phyloP scores from a whole-genome alignment of 2,888 invertebrate genomes.

The Drosophila quinaria region DNA sequence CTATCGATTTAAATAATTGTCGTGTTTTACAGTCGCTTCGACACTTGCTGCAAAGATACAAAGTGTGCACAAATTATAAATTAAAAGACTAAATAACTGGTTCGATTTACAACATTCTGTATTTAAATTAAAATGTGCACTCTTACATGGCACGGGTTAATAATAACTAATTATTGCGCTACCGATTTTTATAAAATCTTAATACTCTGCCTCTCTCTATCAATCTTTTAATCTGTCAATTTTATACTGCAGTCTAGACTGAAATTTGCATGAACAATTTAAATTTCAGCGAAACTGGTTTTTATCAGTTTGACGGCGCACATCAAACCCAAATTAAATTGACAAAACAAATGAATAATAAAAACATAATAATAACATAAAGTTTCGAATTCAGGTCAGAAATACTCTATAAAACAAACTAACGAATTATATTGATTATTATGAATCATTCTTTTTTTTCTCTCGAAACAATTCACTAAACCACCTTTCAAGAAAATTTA shows the following conservation, averaged over 20 bases:
- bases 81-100: conserved; percentile 8
- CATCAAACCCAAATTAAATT: not conserved
- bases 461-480: not conserved
- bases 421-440: not conserved
- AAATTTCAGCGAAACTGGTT: conserved; percentile 36
- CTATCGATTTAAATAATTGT: not conserved
- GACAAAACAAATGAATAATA: not conserved
- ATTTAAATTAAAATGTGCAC: not conserved
- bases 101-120: conserved; percentile 5
- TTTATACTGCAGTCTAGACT: not conserved
- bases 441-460: not conserved
- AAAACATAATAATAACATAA: not conserved
- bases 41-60: not conserved
- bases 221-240: not conserved
- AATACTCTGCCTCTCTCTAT: conserved; percentile 8
- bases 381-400: too few species aligned
- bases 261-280: conserved; percentile 22
- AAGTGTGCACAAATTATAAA: conserved; percentile 1
- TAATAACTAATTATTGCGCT: conserved; percentile 6
- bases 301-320: conserved; percentile 23
- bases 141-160: conserved; percentile 1
- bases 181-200: conserved; percentile 13
- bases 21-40: conserved; percentile 6
- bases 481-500: not conserved
- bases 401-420: conserved; percentile 6